Evolutionary conservation across 2,888 invertebrate genomes (phyloP).

Genomic region (Linnaemya vulpina): DNA sequence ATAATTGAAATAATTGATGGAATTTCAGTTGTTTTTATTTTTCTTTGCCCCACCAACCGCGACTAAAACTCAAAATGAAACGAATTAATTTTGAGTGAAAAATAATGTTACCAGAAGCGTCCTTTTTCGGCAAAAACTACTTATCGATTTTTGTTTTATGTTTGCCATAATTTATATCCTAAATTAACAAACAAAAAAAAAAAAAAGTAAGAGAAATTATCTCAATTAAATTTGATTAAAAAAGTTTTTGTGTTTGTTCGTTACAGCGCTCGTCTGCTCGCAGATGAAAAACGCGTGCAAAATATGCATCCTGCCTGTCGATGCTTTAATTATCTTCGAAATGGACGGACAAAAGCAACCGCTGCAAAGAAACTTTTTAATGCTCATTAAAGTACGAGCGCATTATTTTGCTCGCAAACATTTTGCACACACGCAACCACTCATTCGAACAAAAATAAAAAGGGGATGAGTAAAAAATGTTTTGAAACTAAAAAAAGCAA

Average conservation of each 20-base stretch:
- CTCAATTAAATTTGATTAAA: conserved; percentile 72
- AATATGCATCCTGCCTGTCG: conserved; percentile 63
- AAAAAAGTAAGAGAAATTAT: conserved; percentile 46
- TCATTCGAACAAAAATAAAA: neutral
- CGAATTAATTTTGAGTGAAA: conserved; percentile 56
- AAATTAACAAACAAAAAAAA: conserved; percentile 13
- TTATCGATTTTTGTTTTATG: conserved; percentile 34
- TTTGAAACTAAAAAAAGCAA: neutral
- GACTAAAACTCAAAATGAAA: neutral
- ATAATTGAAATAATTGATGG: no score
- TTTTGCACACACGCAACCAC: conserved; percentile 5
- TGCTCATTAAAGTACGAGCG: conserved; percentile 61
- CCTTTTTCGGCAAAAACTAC: conserved; percentile 37
- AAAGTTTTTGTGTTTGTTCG: conserved; percentile 63
- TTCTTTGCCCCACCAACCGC: neutral
- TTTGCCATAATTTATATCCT: conserved; percentile 49
- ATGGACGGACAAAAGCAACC: conserved; percentile 44
- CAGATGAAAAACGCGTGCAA: conserved; percentile 19
- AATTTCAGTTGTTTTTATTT: no score
- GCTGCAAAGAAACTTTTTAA: conserved; percentile 55
- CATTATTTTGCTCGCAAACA: conserved; percentile 43
- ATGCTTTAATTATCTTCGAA: conserved; percentile 68
- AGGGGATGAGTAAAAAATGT: conserved; percentile 3
- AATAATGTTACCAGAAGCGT: conserved; percentile 40
- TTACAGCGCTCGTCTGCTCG: neutral